Conservation (phyloP, 2,113 vertebrate species). For the Myodes glareolus region DNA sequence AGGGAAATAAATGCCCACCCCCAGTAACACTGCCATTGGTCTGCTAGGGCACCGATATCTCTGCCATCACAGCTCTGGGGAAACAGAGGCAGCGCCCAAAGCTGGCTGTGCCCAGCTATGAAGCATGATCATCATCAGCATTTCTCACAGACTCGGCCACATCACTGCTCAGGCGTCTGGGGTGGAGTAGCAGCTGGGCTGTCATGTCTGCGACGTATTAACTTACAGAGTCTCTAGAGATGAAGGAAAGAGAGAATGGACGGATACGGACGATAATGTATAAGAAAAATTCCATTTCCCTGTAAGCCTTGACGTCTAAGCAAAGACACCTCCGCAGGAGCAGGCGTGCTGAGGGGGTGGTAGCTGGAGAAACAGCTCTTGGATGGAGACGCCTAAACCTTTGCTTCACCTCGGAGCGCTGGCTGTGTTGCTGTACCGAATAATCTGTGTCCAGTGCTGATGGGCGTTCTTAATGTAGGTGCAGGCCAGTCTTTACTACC, state of each 20-base stretch:
- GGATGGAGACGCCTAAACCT: background rate
- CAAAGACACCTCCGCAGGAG: background rate
- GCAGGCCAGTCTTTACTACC: background rate
- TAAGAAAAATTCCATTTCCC: background rate
- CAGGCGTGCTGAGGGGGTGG: background rate
- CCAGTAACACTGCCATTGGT: background rate
- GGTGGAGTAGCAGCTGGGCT: background rate
- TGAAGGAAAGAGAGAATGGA: slow-evolving; percentile 4
- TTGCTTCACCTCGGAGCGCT: too few relatives aligned
- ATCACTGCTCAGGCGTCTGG: background rate
- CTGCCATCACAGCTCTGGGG: background rate
- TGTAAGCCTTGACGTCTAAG: slow-evolving; percentile 19
- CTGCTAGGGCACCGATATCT: background rate
- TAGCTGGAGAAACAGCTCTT: background rate
- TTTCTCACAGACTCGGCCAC: background rate
- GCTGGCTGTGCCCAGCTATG: background rate
- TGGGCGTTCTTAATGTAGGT: background rate
- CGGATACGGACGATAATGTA: background rate
- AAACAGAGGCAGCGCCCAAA: background rate
- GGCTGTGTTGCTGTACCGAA: background rate
- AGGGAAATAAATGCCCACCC: background rate
- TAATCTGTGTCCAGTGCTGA: background rate
- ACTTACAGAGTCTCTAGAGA: background rate
- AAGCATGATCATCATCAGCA: background rate
- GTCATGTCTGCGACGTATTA: background rate